Evolutionary conservation across 2,888 invertebrate genomes (phyloP).

Genomic region (Parochlus steinenii): DNA sequence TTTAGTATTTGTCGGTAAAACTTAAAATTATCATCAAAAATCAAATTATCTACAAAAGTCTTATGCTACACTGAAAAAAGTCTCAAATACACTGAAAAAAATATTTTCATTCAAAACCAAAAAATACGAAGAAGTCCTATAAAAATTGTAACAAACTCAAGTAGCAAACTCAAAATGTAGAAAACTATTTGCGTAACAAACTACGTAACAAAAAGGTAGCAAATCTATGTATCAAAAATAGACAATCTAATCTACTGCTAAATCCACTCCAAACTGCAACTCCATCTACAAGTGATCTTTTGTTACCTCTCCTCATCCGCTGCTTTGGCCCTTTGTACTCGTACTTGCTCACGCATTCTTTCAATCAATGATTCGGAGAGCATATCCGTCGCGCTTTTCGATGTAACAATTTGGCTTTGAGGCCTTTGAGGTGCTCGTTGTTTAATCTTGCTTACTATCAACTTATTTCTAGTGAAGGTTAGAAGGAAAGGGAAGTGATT

Average conservation of each 20-base stretch:
- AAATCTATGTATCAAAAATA: too few species aligned
- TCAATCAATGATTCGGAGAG: constrained; percentile 66
- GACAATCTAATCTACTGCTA: too few species aligned
- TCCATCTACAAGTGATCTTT: too few species aligned
- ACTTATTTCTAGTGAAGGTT: constrained; percentile 13
- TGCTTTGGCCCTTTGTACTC: constrained; percentile 61
- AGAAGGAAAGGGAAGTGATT: too few species aligned
- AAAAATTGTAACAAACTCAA: too few species aligned
- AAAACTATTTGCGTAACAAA: too few species aligned
- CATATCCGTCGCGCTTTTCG: constrained; percentile 36
- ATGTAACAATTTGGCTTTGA: constrained; percentile 4
- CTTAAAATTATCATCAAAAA: neutral
- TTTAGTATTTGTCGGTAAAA: neutral
- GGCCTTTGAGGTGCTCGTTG: constrained; percentile 9
- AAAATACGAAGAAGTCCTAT: neutral
- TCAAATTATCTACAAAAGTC: neutral
- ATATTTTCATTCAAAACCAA: neutral
- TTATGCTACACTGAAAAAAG: neutral
- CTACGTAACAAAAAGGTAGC: too few species aligned
- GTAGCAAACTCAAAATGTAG: too few species aligned
- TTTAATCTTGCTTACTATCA: constrained; percentile 12
- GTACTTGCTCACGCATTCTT: constrained; percentile 64
- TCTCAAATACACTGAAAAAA: neutral
- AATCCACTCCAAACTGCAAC: too few species aligned
- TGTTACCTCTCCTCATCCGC: constrained; percentile 68